These are phyloP conservation scores for Orientallactaga bullata DNA, from an alignment of 2,113 vertebrate genomes.

Conservation along the genomic window DNA sequence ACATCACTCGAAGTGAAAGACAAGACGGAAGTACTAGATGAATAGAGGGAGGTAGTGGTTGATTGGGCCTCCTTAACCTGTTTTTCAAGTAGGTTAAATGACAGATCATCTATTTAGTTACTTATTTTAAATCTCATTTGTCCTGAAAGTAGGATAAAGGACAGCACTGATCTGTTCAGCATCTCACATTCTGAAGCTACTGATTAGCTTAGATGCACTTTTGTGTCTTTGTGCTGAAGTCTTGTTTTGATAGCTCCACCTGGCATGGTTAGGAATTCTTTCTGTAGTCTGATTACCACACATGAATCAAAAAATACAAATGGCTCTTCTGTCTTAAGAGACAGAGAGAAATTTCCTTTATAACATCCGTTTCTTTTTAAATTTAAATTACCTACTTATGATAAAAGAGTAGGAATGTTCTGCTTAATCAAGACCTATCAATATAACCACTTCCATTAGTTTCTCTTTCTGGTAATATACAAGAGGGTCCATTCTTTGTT, in stretches of 20 bases:
- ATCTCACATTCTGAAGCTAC: not conserved
- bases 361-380: not conserved
- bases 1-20: not conserved
- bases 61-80: not conserved
- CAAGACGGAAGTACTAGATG: not conserved
- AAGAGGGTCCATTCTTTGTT: conserved; percentile 22
- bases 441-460: conserved; percentile 18
- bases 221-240: conserved; percentile 31
- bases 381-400: conserved; percentile 39
- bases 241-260: conserved; percentile 53
- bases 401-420: conserved; percentile 43
- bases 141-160: not conserved
- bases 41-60: not conserved
- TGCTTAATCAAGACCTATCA: not conserved
- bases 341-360: conserved; percentile 22
- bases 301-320: conserved; percentile 45
- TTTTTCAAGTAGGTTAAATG: conserved; percentile 29
- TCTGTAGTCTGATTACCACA: conserved; percentile 59
- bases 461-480: conserved; percentile 6
- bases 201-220: conserved; percentile 49
- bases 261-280: conserved; percentile 52
- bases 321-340: conserved; percentile 29
- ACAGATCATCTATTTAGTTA: not conserved
- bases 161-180: not conserved
- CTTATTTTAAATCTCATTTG: not conserved